A percentile compares a stretch with the other conserved stretches of the same genome.
These are phyloP conservation scores for Conus canariensis DNA, from an alignment of 2,888 invertebrate species.

Conservation along the genomic window DNA sequence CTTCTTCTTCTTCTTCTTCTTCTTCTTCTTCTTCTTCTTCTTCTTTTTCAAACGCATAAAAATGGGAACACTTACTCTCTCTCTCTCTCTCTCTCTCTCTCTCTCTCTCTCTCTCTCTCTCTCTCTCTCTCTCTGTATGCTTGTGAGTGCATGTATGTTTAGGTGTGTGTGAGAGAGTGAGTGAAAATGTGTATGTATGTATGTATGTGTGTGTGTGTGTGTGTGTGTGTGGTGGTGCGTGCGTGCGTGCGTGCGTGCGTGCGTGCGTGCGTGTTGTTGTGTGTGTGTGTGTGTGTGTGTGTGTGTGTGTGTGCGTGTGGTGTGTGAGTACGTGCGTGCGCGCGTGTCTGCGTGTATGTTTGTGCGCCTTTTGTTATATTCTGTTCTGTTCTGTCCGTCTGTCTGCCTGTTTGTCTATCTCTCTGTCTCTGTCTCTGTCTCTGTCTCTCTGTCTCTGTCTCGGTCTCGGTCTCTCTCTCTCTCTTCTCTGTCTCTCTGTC, in stretches of 20 bases:
- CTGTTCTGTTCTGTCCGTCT: no score
- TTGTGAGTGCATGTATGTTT: not conserved
- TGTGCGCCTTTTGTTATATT: no score
- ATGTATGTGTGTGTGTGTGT: conserved; percentile 3
- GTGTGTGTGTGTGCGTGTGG: no score
- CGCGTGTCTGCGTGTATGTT: no score
- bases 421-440: no score
- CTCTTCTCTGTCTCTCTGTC: no score
- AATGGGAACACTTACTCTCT: not conserved
- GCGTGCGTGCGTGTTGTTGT: no score
- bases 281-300: no score
- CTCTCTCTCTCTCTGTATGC: conserved; percentile 1
- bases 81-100: not conserved
- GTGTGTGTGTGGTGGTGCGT: not conserved
- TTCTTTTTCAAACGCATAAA: not conserved
- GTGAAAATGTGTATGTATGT: not conserved
- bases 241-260: not conserved
- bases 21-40: not conserved
- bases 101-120: conserved; percentile 13
- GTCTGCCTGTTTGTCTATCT: no score
- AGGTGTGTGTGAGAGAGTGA: not conserved
- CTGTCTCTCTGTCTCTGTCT: no score
- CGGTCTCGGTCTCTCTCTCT: no score
- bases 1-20: not conserved
- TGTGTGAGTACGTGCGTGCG: no score